phyloP scores from a whole-genome alignment of 2,888 invertebrate species.

The Hoplodrina ambigua region DNA sequence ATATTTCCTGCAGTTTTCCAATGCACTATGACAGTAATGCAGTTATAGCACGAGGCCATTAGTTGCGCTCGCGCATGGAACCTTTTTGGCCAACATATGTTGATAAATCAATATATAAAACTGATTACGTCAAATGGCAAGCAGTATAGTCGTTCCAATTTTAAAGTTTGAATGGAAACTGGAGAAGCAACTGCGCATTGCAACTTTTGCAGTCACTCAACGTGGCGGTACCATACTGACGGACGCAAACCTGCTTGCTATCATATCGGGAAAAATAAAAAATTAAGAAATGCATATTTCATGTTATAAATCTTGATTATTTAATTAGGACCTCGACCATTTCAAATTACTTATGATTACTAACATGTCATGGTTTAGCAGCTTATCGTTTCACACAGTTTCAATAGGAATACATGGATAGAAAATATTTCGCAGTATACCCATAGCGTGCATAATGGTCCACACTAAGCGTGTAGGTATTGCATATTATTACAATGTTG shows the following conservation, averaged over 20 bases:
- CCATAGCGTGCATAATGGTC: constrained; percentile 9
- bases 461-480: not conserved
- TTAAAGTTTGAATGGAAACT: too few species aligned
- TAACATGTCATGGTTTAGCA: constrained; percentile 22
- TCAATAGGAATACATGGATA: not conserved
- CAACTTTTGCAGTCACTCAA: too few species aligned
- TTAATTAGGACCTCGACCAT: constrained; percentile 30
- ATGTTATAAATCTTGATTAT: not conserved
- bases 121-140: too few species aligned
- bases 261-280: not conserved
- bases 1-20: constrained; percentile 1
- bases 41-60: too few species aligned
- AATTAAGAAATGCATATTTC: constrained; percentile 1
- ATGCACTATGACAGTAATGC: not conserved
- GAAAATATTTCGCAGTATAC: not conserved
- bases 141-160: too few species aligned
- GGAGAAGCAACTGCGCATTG: too few species aligned
- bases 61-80: too few species aligned
- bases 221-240: too few species aligned
- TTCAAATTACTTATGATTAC: constrained; percentile 46
- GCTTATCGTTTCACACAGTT: constrained; percentile 33
- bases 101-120: too few species aligned
- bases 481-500: too few species aligned
- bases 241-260: not conserved
- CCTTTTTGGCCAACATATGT: too few species aligned